A percentile compares a stretch with the other conserved stretches of the same genome.
Conservation (phyloP, 2,113 vertebrate genomes). For the Cinclus cinclus region DNA sequence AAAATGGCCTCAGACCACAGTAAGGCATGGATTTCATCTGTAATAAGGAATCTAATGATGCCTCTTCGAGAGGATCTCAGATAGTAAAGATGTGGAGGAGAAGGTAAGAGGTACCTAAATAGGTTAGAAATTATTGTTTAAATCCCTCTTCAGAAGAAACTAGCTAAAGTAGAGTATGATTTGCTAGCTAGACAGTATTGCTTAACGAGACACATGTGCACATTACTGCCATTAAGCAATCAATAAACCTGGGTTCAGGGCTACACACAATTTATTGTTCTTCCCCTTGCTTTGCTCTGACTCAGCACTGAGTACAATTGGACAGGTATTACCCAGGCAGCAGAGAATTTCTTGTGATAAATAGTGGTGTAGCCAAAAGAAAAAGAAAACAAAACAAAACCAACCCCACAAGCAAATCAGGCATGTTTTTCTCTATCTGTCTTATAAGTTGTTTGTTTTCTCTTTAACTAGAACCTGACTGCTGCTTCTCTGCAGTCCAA, state of each 20-base stretch:
- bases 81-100: neutral
- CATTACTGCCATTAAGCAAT: conserved; percentile 20
- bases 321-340: neutral
- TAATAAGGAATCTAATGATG: neutral
- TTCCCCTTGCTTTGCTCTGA: neutral
- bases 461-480: neutral
- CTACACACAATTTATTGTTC: neutral
- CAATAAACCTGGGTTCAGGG: neutral
- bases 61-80: neutral
- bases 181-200: neutral
- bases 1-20: neutral
- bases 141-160: neutral
- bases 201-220: neutral
- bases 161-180: neutral
- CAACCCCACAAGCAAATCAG: neutral
- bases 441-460: neutral
- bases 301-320: neutral
- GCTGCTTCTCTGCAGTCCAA: neutral
- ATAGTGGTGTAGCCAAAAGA: neutral
- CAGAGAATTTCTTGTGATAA: neutral
- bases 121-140: neutral
- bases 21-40: neutral
- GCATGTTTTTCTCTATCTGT: neutral
- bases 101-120: neutral
- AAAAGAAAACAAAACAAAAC: neutral